phyloP scores from a whole-genome alignment of 2,888 invertebrate species.

The Syrista parreyssii region DNA sequence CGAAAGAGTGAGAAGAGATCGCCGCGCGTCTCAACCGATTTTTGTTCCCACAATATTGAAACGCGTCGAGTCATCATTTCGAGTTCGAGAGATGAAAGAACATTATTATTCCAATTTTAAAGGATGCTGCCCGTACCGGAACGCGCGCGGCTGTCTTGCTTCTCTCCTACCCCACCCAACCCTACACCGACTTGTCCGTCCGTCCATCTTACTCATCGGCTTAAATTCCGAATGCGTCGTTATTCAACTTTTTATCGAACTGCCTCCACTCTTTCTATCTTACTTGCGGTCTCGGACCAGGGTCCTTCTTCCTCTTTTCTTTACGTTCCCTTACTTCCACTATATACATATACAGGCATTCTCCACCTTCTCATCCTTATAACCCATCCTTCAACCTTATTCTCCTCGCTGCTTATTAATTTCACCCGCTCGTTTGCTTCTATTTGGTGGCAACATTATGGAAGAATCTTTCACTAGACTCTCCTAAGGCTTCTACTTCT shows the following conservation, averaged over 20 bases:
- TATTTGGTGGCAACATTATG: slow-evolving; percentile 32
- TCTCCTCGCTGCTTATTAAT: slow-evolving; percentile 33
- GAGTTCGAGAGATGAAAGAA: slow-evolving; percentile 60
- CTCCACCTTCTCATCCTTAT: no score
- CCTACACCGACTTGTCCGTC: slow-evolving; percentile 14
- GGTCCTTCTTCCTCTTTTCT: slow-evolving; percentile 7
- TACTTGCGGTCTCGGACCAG: background rate
- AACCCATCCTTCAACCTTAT: no score
- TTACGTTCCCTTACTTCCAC: slow-evolving; percentile 1
- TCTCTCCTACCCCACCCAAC: slow-evolving; percentile 16
- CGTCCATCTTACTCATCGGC: slow-evolving; percentile 48
- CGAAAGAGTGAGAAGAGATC: slow-evolving; percentile 12
- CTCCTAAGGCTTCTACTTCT: slow-evolving; percentile 1
- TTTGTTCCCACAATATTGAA: slow-evolving; percentile 65
- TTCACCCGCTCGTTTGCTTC: slow-evolving; percentile 34
- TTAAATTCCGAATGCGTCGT: slow-evolving; percentile 57
- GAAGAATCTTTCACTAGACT: slow-evolving; percentile 30
- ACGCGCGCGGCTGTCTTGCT: slow-evolving; percentile 15
- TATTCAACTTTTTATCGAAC: slow-evolving; percentile 54
- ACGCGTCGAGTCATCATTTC: slow-evolving; percentile 64
- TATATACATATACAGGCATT: no score
- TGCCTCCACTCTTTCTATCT: slow-evolving; percentile 12
- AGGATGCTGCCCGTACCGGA: slow-evolving; percentile 39
- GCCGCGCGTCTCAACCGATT: slow-evolving; percentile 26
- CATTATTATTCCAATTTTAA: slow-evolving; percentile 66